Conservation (phyloP, 2,888 invertebrate genomes). For the Syrista parreyssii region DNA sequence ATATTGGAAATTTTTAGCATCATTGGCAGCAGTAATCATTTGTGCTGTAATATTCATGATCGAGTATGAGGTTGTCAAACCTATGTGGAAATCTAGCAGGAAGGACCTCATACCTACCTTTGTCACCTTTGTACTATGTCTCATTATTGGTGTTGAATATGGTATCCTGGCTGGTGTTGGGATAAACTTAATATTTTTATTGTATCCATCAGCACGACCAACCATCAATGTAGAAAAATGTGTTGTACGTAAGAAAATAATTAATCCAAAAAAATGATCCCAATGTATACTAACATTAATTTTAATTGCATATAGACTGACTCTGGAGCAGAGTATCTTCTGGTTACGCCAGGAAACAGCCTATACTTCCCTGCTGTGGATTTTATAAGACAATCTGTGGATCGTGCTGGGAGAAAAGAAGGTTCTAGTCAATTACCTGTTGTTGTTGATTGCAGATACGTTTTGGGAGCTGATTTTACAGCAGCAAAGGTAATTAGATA, state of each 20-base stretch:
- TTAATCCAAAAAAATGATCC: too few species aligned
- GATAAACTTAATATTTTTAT: conserved; percentile 80
- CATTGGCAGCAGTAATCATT: conserved; percentile 92
- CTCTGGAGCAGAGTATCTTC: conserved; percentile 77
- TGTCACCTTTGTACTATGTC: conserved; percentile 85
- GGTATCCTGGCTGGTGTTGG: conserved; percentile 87
- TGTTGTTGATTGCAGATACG: conserved; percentile 83
- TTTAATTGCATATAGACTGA: conserved; percentile 69
- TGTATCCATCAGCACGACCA: conserved; percentile 86
- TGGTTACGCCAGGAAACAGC: conserved; percentile 84
- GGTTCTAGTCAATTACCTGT: conserved; percentile 81
- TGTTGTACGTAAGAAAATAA: conserved; percentile 67
- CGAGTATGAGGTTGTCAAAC: conserved; percentile 88
- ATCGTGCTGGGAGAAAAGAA: conserved; percentile 76
- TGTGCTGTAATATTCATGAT: conserved; percentile 96
- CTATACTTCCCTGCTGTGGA: conserved; percentile 87
- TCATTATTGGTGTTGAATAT: conserved; percentile 85
- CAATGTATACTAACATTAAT: background rate
- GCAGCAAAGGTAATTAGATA: conserved; percentile 73
- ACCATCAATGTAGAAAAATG: conserved; percentile 79
- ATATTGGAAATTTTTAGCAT: conserved; percentile 67
- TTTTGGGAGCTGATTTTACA: conserved; percentile 86
- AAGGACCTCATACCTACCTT: conserved; percentile 83
- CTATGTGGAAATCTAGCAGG: conserved; percentile 86
- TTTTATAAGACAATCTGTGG: conserved; percentile 83